Base-by-base conservation (phyloP, 2,888 invertebrate species). In the Lissonota sp. region DNA sequence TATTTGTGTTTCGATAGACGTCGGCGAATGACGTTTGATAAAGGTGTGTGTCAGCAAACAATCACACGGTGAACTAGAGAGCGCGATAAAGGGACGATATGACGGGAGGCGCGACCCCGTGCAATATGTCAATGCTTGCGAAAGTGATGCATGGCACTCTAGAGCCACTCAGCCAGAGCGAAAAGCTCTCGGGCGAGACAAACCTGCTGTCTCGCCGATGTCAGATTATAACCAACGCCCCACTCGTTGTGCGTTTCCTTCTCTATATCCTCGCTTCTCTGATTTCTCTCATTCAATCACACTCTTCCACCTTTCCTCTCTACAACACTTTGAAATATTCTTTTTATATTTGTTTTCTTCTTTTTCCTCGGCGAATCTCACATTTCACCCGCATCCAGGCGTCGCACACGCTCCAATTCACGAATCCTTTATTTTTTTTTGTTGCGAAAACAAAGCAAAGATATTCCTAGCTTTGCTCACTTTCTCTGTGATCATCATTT, bases 221-320 rank as follows among this genome's bases (percentile, higher is more conserved):
- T 86, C 85, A 79, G 86, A 87, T 87, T 87, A 87, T 83, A 82
- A 84, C 82, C 82, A 83, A 83, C 51, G 83, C 81, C 83, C 82
- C 51, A 44, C 58, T 70, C 71, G 26, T 42, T 73, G 66, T 70
- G 64, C 42, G 14, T 40, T 66, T 71, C 7, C 44, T 60, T 44
- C 40, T 63, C 42, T n/a, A 5, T n/a, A 5, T 63, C 57, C 58
- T 63, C 40, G 57, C 42, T n/a, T 70, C 73, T 14, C 66, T 57
- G 44, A 58, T 55, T 57, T 66, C 39, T 40, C 55, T 42, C 62
- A 51, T 55, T 72, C 51, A 37, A 39, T 69, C 26, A n/a, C 14
- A 58, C 39, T 26, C 42, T 53, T 53, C 44, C 49, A 62, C 55
- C 14, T 26, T 7, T 53, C 46, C 12, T 72, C n/a, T n/a, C n/a